A percentile compares a stretch with the other conserved stretches of the same genome.
These are phyloP conservation scores for Drosophila multiciliata DNA, from an alignment of 2,888 invertebrate genomes.

Conservation along the genomic window DNA sequence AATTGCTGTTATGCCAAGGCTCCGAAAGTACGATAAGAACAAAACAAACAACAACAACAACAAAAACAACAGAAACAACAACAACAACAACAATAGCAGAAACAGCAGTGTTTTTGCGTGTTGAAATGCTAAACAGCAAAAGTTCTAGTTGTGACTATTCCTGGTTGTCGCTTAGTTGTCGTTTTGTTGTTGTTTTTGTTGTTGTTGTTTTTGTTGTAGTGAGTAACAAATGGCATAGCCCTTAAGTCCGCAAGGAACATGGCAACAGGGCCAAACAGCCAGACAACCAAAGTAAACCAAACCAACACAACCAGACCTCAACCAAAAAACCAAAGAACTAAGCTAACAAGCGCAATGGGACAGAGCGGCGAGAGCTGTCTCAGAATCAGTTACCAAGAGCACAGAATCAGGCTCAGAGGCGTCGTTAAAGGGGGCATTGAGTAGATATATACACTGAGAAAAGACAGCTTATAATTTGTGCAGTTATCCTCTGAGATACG, in stretches of 20 bases:
- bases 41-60: slow-evolving; percentile 11
- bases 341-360: slow-evolving; percentile 63
- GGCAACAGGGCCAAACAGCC: slow-evolving; percentile 26
- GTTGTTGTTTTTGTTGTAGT: slow-evolving; percentile 31
- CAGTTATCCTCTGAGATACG: not conserved
- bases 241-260: slow-evolving; percentile 48
- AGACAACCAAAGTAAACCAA: slow-evolving; percentile 19
- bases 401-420: slow-evolving; percentile 38
- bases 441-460: not conserved
- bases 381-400: slow-evolving; percentile 29
- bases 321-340: slow-evolving; percentile 56
- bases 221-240: slow-evolving; percentile 56
- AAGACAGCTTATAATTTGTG: not conserved
- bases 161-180: slow-evolving; percentile 6
- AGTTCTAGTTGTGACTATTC: slow-evolving; percentile 40
- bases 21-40: slow-evolving; percentile 30
- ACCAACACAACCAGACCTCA: slow-evolving; percentile 22
- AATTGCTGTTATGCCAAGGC: slow-evolving; percentile 64
- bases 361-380: slow-evolving; percentile 5
- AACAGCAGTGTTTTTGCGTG: slow-evolving; percentile 50
- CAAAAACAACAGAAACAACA: not conserved
- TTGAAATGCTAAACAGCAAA: slow-evolving; percentile 76
- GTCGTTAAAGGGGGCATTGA: slow-evolving; percentile 2
- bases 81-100: slow-evolving; percentile 4
- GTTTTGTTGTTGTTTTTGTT: not conserved